Evolutionary conservation across 2,113 vertebrate genomes (phyloP), one percentile per base, ranked within the genome.

Genomic region (Dryoscopus gambensis): DNA sequence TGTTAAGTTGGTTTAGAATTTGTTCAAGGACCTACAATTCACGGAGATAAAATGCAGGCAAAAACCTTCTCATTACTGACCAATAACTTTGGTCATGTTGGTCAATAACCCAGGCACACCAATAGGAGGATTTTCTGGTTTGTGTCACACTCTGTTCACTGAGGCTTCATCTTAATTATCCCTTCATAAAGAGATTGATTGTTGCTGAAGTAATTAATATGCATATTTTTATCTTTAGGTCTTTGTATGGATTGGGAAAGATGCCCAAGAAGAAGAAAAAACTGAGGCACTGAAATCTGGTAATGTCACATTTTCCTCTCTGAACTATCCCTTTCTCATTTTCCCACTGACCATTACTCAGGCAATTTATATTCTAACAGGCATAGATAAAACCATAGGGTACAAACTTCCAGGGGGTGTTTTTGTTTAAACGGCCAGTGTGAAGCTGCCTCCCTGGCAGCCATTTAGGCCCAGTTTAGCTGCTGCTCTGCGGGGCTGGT

Each of bases 241-340:
- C 97, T 99, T 99, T 92, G 98, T 99, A 84, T 99, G 99, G 99
- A 98, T 99, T 62, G 99, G 99, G 91, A 99, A 99, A 67, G 99
- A 99, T 56, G 99, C 99, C 56, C 98, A 98, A 13, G 99, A 99
- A 74, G 99, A 99, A 65, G 99, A 99, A 92, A 99, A 99, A 98
- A 98, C 98, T 0, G 99, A 99, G 90, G 98, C 99, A 3, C 74
- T 98, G 97, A 57, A 98, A 37, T 99, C 99, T 31, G 99, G 99
- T 99, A 96, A 98, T 3, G 40, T 90, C 89, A 44, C 33, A 7
- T 79, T 76, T 84, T 76, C 40, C 79, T 39, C 47, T 78, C 56
- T 59, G 49, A 86, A 53, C 55, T 68, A 24, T 35, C 22, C 3
- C 3, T 14, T 82, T 60, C 31, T 50, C 65, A 9, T 74, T 74